Conservation (phyloP, 2,888 invertebrate species). For the Ellobium chinense region DNA sequence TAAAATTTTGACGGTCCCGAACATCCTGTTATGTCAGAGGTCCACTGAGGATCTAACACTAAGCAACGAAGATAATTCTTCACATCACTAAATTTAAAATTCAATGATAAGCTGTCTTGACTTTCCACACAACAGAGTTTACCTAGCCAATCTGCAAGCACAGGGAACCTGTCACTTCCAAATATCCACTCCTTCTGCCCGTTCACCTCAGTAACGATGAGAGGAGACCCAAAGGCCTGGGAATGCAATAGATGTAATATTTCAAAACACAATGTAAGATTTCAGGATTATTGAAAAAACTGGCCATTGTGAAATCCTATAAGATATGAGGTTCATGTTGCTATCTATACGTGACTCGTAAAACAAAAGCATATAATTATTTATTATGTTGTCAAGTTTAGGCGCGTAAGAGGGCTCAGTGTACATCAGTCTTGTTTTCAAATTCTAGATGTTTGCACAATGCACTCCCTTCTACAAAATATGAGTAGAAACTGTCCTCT, state of each 20-base stretch:
- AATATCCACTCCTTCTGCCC: constrained; percentile 74
- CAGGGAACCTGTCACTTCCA: constrained; percentile 79
- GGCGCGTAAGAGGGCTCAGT: too few species aligned
- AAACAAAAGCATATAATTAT: background rate
- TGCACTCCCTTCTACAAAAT: too few species aligned
- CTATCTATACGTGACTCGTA: background rate
- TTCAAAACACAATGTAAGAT: background rate
- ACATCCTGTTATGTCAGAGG: too few species aligned
- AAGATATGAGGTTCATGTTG: background rate
- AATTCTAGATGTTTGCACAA: too few species aligned
- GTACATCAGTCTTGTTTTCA: too few species aligned
- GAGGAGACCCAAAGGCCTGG: constrained; percentile 79
- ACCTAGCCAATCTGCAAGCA: constrained; percentile 77
- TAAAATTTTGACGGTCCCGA: too few species aligned
- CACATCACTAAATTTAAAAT: too few species aligned
- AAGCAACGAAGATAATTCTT: too few species aligned
- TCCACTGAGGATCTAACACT: too few species aligned
- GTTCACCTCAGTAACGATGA: constrained; percentile 74
- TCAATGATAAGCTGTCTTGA: too few species aligned
- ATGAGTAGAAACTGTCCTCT: too few species aligned
- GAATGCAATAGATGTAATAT: constrained; percentile 33
- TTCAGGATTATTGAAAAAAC: background rate
- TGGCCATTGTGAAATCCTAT: background rate
- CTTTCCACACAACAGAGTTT: constrained; percentile 50
- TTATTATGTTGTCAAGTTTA: too few species aligned